These are phyloP conservation scores for Argynnis bischoffii DNA, from an alignment of 2,888 invertebrate genomes.

Conservation along the genomic window DNA sequence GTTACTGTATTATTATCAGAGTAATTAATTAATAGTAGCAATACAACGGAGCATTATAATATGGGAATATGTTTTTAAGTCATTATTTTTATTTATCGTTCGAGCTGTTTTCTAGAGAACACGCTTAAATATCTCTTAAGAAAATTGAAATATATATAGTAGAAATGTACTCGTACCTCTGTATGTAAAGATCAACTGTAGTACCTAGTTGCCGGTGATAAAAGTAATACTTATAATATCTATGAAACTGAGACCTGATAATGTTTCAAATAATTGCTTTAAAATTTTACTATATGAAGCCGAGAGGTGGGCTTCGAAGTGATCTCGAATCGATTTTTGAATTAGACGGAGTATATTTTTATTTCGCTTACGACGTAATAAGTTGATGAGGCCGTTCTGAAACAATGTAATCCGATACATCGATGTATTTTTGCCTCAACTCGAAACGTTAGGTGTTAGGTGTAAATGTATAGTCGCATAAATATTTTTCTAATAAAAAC, in stretches of 20 bases:
- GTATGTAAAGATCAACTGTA: conserved; percentile 26
- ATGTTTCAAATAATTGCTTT: conserved; percentile 70
- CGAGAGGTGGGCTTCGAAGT: conserved; percentile 67
- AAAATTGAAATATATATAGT: conserved; percentile 1
- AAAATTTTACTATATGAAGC: conserved; percentile 71
- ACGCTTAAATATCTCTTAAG: background rate
- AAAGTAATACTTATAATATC: conserved; percentile 28
- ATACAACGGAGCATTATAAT: conserved; percentile 7
- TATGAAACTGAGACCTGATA: conserved; percentile 58
- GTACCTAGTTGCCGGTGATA: conserved; percentile 32
- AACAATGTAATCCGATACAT: conserved; percentile 24
- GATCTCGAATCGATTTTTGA: conserved; percentile 77
- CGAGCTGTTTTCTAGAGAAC: background rate
- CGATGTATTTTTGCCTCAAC: conserved; percentile 24
- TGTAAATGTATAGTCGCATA: conserved; percentile 27
- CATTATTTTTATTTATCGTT: conserved; percentile 7
- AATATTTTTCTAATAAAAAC: conserved; percentile 37
- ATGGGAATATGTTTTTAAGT: background rate
- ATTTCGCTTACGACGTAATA: conserved; percentile 36
- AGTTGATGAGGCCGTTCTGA: background rate
- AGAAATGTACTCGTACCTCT: background rate
- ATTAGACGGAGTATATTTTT: conserved; percentile 53
- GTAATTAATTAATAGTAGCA: background rate
- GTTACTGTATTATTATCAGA: conserved; percentile 9
- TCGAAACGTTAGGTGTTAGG: conserved; percentile 18